Percentiles rank a stretch among this genome's conserved stretches.
These are phyloP conservation scores for Eupithecia dodoneata DNA, from an alignment of 2,888 invertebrate species.

Conservation along the genomic window DNA sequence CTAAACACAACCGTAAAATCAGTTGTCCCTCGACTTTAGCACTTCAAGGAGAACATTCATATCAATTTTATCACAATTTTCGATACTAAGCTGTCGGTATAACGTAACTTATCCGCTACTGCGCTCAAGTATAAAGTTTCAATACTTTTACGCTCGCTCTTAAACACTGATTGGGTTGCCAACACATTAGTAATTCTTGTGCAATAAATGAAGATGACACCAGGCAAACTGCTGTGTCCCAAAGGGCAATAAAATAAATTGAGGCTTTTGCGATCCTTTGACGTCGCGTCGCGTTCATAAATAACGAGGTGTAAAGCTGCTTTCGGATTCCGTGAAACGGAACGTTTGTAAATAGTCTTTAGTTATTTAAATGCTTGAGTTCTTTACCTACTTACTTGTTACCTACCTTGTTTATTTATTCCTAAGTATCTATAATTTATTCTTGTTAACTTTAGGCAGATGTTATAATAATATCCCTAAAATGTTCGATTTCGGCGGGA, in stretches of 20 bases:
- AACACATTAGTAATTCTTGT: slow-evolving; percentile 43
- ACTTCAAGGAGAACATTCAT: slow-evolving; percentile 41
- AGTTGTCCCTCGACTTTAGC: slow-evolving; percentile 39
- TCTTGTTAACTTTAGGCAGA: no score
- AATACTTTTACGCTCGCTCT: slow-evolving; percentile 43
- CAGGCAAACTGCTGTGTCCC: slow-evolving; percentile 13
- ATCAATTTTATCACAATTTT: slow-evolving; percentile 40
- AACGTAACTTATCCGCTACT: slow-evolving; percentile 50
- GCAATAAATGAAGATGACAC: slow-evolving; percentile 38
- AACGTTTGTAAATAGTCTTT: slow-evolving; percentile 24
- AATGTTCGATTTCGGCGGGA: no score
- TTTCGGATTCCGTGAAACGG: not conserved
- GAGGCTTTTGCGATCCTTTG: slow-evolving; percentile 20
- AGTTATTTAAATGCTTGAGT: not conserved
- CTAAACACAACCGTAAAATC: slow-evolving; percentile 25
- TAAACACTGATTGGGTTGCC: slow-evolving; percentile 48
- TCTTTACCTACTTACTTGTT: no score
- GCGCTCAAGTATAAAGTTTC: slow-evolving; percentile 37
- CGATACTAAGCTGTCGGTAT: slow-evolving; percentile 17
- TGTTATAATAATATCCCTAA: no score
- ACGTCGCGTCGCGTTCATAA: slow-evolving; percentile 4
- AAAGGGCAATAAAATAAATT: slow-evolving; percentile 30
- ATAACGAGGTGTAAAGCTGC: slow-evolving; percentile 5
- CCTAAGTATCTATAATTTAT: no score
- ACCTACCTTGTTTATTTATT: no score